Evolutionary conservation across 2,113 vertebrate genomes (phyloP).

Genomic region (Scopus umbretta): DNA sequence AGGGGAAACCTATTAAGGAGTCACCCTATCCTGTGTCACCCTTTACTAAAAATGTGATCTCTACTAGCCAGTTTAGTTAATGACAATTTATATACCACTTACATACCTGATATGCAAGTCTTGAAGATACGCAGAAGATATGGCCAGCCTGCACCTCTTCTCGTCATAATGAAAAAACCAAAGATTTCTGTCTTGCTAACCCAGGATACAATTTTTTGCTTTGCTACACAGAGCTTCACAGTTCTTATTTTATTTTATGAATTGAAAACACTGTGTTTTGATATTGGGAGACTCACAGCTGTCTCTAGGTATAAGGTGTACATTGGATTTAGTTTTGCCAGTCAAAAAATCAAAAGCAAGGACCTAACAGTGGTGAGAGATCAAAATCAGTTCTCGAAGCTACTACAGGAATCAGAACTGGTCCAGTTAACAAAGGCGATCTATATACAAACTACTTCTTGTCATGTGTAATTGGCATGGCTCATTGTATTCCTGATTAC

Average conservation of each 20-base stretch:
- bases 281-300: not conserved
- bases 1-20: not conserved
- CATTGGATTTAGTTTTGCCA: not conserved
- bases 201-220: not conserved
- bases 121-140: not conserved
- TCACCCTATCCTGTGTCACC: not conserved
- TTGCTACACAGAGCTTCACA: not conserved
- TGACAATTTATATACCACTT: not conserved
- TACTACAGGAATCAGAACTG: not conserved
- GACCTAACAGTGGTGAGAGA: not conserved
- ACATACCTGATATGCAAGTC: not conserved
- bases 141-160: not conserved
- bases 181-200: not conserved
- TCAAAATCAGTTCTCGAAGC: not conserved
- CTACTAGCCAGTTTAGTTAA: not conserved
- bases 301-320: not conserved
- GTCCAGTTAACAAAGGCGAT: not conserved
- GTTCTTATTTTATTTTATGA: not conserved
- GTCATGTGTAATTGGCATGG: not conserved
- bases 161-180: rapidly evolving
- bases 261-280: not conserved
- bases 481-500: not conserved
- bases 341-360: not conserved
- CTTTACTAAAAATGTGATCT: not conserved
- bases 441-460: not conserved